phyloP scores from a whole-genome alignment of 2,888 invertebrate species.

The Eristalinus aeneus region DNA sequence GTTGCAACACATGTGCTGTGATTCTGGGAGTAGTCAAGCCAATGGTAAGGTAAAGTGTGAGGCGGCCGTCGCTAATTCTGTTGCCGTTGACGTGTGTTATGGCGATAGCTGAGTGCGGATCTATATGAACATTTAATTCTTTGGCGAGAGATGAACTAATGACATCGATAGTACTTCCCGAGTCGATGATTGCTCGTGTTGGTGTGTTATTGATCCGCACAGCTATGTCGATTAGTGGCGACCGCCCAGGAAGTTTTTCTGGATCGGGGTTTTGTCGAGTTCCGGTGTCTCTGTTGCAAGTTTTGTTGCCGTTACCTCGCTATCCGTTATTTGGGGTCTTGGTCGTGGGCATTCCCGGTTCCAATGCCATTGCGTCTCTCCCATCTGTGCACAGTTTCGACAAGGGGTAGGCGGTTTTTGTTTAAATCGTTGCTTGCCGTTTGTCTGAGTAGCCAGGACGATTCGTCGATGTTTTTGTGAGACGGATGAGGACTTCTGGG shows the following conservation, averaged over 20 bases:
- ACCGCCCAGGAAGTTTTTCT: too few species aligned
- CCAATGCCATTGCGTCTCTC: constrained; percentile 26
- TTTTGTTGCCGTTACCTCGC: constrained; percentile 2
- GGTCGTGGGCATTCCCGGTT: constrained; percentile 11
- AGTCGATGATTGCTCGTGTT: not conserved
- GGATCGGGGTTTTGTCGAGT: too few species aligned
- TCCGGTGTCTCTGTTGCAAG: too few species aligned
- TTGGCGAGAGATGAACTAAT: constrained; percentile 11
- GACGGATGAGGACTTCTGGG: not conserved
- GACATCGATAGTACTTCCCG: not conserved
- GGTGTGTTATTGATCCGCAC: constrained; percentile 9
- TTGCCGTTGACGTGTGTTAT: constrained; percentile 4
- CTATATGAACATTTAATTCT: not conserved
- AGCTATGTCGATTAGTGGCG: constrained; percentile 15
- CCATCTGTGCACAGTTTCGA: not conserved
- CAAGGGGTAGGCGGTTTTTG: not conserved
- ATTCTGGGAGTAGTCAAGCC: not conserved
- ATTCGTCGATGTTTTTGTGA: not conserved
- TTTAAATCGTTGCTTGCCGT: not conserved
- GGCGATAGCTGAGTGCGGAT: constrained; percentile 19
- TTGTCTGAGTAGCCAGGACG: not conserved
- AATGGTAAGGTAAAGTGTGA: too few species aligned
- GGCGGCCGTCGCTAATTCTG: not conserved
- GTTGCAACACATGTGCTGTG: not conserved
- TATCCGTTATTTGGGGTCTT: not conserved